Conservation (phyloP, 1,140 invertebrate genomes). For the Alviniconcha marisindica region DNA sequence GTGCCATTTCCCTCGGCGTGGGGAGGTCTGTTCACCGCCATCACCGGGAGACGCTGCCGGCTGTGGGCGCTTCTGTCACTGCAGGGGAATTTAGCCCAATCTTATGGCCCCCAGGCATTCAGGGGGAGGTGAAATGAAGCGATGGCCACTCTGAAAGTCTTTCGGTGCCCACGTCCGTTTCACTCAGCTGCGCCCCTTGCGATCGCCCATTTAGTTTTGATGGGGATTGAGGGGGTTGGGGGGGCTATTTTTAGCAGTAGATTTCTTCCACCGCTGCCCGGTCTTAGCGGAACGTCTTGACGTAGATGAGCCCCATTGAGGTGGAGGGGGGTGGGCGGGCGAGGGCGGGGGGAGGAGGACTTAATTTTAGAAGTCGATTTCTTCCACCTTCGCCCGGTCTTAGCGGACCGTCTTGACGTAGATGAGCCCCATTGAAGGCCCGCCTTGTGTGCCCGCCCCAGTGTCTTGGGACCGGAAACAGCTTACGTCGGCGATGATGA, state of each 20-base stretch:
- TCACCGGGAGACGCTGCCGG: too few relatives aligned
- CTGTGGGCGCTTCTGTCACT: too few relatives aligned
- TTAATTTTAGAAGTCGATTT: not conserved
- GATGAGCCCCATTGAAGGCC: not conserved
- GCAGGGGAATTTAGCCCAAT: too few relatives aligned
- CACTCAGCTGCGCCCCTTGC: not conserved
- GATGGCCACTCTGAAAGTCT: not conserved
- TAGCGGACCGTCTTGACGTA: not conserved
- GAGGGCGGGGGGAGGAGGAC: not conserved
- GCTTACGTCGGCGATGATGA: not conserved
- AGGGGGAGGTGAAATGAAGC: slow-evolving; percentile 15
- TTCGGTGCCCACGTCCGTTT: slow-evolving; percentile 13
- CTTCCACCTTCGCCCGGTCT: not conserved
- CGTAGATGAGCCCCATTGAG: not conserved
- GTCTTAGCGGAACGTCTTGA: not conserved
- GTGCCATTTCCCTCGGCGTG: not conserved
- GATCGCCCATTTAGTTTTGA: not conserved
- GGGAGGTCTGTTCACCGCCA: too few relatives aligned
- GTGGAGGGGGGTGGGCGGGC: not conserved
- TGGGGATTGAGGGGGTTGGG: too few relatives aligned
- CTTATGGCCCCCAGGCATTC: not conserved
- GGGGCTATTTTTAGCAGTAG: not conserved
- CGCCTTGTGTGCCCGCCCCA: not conserved
- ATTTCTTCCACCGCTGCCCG: not conserved
- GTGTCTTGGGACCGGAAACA: not conserved